A percentile compares a stretch with the other conserved stretches of the same genome.
These are phyloP conservation scores for Tetramorium parvispinum DNA, from an alignment of 1,140 invertebrate species.

Conservation along the genomic window DNA sequence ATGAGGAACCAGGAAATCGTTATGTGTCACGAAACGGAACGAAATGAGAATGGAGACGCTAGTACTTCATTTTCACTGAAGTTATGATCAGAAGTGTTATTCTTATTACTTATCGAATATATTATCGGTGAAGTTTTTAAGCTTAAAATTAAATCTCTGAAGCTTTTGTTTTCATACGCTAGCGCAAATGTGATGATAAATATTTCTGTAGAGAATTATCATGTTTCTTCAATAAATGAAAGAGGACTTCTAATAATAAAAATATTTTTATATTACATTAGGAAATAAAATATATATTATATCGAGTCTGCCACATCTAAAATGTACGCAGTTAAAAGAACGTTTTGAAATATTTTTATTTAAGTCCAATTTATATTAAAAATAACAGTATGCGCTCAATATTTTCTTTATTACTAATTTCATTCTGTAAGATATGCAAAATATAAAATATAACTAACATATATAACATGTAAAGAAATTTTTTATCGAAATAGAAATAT, in stretches of 20 bases:
- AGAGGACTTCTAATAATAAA: neutral
- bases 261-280: neutral
- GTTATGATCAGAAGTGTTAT: neutral
- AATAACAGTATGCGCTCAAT: neutral
- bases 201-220: neutral
- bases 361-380: neutral
- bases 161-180: neutral
- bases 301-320: neutral
- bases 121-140: neutral
- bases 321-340: too few relatives aligned
- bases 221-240: neutral
- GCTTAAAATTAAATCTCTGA: neutral
- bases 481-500: neutral
- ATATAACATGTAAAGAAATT: neutral
- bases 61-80: neutral
- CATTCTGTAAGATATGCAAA: neutral
- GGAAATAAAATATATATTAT: neutral
- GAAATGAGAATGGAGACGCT: neutral
- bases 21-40: constrained; percentile 7
- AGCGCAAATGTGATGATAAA: neutral
- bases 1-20: constrained; percentile 16
- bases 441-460: neutral
- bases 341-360: neutral
- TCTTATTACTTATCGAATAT: neutral
- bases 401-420: constrained; percentile 8